Evolutionary conservation across 2,888 invertebrate species (phyloP).

Genomic region (Heliconius ethilla): DNA sequence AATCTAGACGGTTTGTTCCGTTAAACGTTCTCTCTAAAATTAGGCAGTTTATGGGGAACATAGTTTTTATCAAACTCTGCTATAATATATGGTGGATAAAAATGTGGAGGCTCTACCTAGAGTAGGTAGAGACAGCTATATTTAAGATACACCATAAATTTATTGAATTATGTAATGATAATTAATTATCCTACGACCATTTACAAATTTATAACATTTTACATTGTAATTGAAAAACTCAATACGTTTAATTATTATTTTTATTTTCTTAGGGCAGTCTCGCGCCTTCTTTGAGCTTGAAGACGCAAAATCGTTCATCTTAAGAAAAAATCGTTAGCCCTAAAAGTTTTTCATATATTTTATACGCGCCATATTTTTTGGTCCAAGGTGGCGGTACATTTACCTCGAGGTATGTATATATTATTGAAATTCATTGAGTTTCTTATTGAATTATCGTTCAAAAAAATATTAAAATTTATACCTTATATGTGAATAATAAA

Average conservation of each 20-base stretch:
- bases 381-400: not conserved
- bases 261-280: not conserved
- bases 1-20: too few relatives aligned
- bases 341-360: not conserved
- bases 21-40: too few relatives aligned
- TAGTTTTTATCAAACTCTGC: too few relatives aligned
- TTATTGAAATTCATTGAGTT: not conserved
- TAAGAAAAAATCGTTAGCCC: not conserved
- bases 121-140: too few relatives aligned
- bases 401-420: not conserved
- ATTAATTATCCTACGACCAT: too few relatives aligned
- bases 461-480: not conserved
- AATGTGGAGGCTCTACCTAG: too few relatives aligned
- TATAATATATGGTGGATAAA: too few relatives aligned
- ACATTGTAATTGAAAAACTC: not conserved
- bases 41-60: too few relatives aligned
- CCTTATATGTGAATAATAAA: not conserved
- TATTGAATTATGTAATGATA: too few relatives aligned
- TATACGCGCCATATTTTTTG: not conserved
- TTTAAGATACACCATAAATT: too few relatives aligned
- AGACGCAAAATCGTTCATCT: not conserved
- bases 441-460: not conserved
- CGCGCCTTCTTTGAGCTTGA: not conserved
- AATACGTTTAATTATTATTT: not conserved
- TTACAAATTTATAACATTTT: not conserved